phyloP scores from a whole-genome alignment of 2,797 vertebrate genomes.

The Ptychadena robeensis region DNA sequence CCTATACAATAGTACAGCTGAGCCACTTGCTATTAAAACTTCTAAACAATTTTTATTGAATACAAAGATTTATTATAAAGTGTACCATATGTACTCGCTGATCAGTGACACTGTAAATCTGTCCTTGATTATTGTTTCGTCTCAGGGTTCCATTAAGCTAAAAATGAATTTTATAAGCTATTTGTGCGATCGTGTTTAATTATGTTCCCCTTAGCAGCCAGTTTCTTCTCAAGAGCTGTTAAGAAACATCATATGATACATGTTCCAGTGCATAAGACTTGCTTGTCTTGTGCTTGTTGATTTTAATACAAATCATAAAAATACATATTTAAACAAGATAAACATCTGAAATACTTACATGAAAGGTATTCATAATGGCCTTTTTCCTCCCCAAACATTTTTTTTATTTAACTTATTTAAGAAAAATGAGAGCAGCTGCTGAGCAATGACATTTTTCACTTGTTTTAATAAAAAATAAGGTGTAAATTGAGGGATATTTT shows the following conservation, averaged over 20 bases:
- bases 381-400: background rate
- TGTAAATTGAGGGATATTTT: slow-evolving; percentile 23
- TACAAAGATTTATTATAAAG: slow-evolving; percentile 53
- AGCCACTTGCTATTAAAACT: slow-evolving; percentile 59
- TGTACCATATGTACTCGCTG: slow-evolving; percentile 53
- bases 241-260: background rate
- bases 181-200: slow-evolving; percentile 13
- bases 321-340: background rate
- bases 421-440: slow-evolving; percentile 29
- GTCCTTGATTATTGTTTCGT: slow-evolving; percentile 43
- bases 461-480: slow-evolving; percentile 19
- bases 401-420: no score
- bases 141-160: slow-evolving; percentile 19
- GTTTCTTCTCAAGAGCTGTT: background rate
- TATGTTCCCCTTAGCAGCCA: background rate
- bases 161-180: slow-evolving; percentile 31
- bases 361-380: background rate
- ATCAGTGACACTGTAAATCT: slow-evolving; percentile 27
- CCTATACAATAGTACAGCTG: slow-evolving; percentile 57
- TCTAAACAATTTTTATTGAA: slow-evolving; percentile 52
- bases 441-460: background rate
- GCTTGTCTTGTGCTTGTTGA: no score
- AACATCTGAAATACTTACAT: background rate
- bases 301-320: background rate
- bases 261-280: background rate